phyloP scores from a whole-genome alignment of 2,113 vertebrate species.

The Orycteropus afer region DNA sequence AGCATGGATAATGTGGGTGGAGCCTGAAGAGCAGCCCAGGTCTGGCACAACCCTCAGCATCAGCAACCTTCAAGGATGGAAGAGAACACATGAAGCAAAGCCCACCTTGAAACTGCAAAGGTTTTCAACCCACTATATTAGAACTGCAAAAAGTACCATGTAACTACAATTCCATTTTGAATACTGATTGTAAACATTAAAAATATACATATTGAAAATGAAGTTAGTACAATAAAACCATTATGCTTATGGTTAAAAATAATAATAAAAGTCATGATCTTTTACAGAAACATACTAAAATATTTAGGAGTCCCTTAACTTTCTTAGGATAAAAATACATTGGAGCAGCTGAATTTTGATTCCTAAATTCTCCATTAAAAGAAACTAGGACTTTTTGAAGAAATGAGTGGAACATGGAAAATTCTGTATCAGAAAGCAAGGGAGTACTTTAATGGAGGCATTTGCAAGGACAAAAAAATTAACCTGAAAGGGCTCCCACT shows the following conservation, averaged over 20 bases:
- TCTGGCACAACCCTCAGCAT: fast-evolving
- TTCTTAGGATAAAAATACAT: not conserved
- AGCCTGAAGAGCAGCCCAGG: fast-evolving
- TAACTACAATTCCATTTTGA: not conserved
- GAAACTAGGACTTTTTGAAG: not conserved
- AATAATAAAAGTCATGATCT: not conserved
- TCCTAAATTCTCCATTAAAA: not conserved
- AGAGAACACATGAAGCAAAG: not conserved
- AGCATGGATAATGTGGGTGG: too few relatives aligned
- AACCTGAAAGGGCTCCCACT: not conserved
- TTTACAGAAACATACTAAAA: not conserved
- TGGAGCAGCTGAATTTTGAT: not conserved
- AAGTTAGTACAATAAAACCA: not conserved
- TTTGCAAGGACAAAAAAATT: too few relatives aligned
- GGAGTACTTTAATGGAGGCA: not conserved
- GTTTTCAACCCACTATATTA: not conserved
- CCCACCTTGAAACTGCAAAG: not conserved
- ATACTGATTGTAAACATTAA: too few relatives aligned
- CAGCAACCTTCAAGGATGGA: too few relatives aligned
- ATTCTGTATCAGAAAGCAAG: not conserved
- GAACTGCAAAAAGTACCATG: not conserved
- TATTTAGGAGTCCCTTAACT: not conserved
- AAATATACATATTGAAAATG: too few relatives aligned
- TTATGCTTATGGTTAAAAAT: fast-evolving
- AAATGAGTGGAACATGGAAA: not conserved